phyloP scores from a whole-genome alignment of 2,113 vertebrate genomes.

The Gymnorhina tibicen region DNA sequence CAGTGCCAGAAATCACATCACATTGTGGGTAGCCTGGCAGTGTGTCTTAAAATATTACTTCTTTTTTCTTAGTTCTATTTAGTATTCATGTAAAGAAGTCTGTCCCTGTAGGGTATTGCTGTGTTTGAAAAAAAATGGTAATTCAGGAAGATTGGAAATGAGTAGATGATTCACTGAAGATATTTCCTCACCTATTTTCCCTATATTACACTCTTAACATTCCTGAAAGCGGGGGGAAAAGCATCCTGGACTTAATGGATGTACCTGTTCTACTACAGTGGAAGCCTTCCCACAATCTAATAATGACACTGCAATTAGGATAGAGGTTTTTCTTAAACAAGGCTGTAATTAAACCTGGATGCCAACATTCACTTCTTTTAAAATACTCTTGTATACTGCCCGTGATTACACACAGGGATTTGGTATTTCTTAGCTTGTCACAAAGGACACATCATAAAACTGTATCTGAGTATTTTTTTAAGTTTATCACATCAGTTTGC shows the following conservation, averaged over 20 bases:
- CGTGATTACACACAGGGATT: not conserved
- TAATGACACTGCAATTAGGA: not conserved
- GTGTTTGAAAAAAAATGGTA: conserved; percentile 32
- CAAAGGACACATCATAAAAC: not conserved
- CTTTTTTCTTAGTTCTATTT: not conserved
- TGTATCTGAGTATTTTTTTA: not conserved
- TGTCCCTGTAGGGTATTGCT: not conserved
- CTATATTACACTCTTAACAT: not conserved
- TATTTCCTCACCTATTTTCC: not conserved
- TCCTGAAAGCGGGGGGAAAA: not conserved
- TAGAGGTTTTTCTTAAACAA: not conserved
- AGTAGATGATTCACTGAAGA: not conserved
- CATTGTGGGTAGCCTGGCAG: not conserved
- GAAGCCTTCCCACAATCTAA: not conserved
- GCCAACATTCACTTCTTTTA: not conserved
- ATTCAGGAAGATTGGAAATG: conserved; percentile 34
- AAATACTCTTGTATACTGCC: not conserved
- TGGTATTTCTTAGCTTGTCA: not conserved
- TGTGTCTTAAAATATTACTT: not conserved
- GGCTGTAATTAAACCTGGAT: not conserved
- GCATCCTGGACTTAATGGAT: not conserved
- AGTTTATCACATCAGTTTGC: not conserved
- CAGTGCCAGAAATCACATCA: not conserved
- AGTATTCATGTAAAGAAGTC: not conserved
- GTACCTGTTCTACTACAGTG: not conserved